A percentile compares a stretch with the other conserved stretches of the same genome.
Evolutionary conservation across 2,113 vertebrate genomes (phyloP).

Genomic region (Vulpes lagopus): DNA sequence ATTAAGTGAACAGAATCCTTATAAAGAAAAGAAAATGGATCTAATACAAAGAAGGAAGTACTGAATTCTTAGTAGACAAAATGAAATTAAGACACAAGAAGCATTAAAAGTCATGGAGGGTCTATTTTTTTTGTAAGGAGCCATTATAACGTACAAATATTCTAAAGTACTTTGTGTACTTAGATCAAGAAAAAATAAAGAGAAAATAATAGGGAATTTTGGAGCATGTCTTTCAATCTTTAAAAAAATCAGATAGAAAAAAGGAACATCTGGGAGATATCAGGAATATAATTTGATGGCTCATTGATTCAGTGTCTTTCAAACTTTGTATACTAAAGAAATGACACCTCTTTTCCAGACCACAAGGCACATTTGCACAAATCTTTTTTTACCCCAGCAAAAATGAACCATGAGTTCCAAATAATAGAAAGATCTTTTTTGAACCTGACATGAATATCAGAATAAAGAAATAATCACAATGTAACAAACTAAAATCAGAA

Average conservation of each 20-base stretch:
- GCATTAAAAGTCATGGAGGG: neutral
- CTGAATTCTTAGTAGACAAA: neutral
- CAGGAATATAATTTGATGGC: constrained; percentile 34
- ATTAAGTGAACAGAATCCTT: neutral
- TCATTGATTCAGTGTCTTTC: constrained; percentile 55
- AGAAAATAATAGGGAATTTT: neutral
- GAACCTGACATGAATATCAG: neutral
- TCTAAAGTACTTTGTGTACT: neutral
- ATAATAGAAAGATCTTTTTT: neutral
- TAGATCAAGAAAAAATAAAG: constrained; percentile 7
- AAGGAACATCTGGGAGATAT: constrained; percentile 16
- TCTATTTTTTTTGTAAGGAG: neutral
- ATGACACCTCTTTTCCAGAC: neutral
- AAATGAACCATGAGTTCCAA: constrained; percentile 16
- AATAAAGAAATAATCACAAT: constrained; percentile 12
- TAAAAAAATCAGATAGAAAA: constrained; percentile 38
- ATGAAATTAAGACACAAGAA: neutral
- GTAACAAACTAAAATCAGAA: constrained; percentile 7
- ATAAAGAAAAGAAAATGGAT: neutral
- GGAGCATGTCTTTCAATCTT: constrained; percentile 13
- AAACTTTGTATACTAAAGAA: constrained; percentile 40
- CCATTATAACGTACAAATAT: neutral
- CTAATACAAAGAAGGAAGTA: neutral
- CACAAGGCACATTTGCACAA: constrained; percentile 31
- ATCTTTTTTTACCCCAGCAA: neutral